Percentiles rank a stretch among this genome's conserved stretches.
Conservation (phyloP, 2,888 invertebrate species). For the Dendrolimus houi region DNA sequence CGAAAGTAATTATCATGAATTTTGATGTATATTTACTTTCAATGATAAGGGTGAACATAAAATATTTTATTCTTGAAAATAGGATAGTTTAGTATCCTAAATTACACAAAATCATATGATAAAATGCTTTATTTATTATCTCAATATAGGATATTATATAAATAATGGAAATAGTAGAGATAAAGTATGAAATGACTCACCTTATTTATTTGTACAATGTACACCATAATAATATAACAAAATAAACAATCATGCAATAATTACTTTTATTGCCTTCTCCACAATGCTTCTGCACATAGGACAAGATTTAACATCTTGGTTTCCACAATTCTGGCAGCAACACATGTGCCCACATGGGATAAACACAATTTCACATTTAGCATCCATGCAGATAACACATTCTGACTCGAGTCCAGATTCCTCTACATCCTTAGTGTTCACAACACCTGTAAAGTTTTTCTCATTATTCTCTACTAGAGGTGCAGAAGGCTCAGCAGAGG, state of each 20-base stretch:
- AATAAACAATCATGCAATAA: slow-evolving; percentile 60
- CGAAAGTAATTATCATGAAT: too few species aligned
- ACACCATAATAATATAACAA: slow-evolving; percentile 7
- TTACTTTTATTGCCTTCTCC: slow-evolving; percentile 81
- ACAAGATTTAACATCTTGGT: slow-evolving; percentile 77
- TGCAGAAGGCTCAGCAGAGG: slow-evolving; percentile 31
- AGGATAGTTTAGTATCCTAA: too few species aligned
- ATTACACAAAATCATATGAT: too few species aligned
- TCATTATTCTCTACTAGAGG: slow-evolving; percentile 30
- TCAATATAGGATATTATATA: too few species aligned
- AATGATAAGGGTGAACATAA: too few species aligned
- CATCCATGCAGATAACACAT: slow-evolving; percentile 91
- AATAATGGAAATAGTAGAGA: too few species aligned
- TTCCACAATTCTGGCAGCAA: slow-evolving; percentile 83
- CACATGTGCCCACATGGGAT: slow-evolving; percentile 93
- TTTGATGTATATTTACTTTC: too few species aligned
- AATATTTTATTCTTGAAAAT: too few species aligned
- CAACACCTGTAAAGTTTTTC: slow-evolving; percentile 43
- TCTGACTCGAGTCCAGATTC: slow-evolving; percentile 71
- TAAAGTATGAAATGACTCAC: background rate
- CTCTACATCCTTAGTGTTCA: slow-evolving; percentile 38
- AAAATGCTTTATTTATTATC: too few species aligned
- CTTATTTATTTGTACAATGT: background rate
- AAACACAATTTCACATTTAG: slow-evolving; percentile 82
- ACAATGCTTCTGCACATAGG: slow-evolving; percentile 87